Evolutionary conservation across 1,140 invertebrate genomes (phyloP), one percentile per base, ranked within the genome.

Genomic region (Lordiphosa mommai): DNA sequence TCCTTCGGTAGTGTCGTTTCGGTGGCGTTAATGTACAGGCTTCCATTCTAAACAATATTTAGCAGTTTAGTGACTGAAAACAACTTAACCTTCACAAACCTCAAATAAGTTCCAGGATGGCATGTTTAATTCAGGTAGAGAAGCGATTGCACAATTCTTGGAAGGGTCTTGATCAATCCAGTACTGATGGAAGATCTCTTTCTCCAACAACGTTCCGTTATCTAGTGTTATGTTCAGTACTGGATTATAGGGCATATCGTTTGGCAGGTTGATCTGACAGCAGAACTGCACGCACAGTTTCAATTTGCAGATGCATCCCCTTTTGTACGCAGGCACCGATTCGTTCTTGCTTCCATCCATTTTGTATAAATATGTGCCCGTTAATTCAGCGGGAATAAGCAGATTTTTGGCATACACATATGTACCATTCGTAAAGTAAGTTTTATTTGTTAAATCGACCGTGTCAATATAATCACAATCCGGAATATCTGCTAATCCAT

Each of bases 381-480:
- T 53, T 4, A 59, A n/a, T 5, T 66, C 20, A 4, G 60, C 20
- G 4, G 80, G 64, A 34, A 77, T 61, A 5, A 84, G 8, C 2
- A 74, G 9, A 5, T 40, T 27, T 1, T 72, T 46, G 29, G 6
- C 23, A 27, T 76, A 76, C 1, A 13, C 13, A 41, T 80, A 86
- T 0, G 73, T 65, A 23, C 79, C 73, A 43, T 85, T 70, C 0
- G 33, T 1, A 1, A 60, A 59, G 27, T 46, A 51, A 8, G n/a
- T 0, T 16, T 44, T 56, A 1, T 34, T 16, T 1, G 61, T 61
- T 9, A 85, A 30, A 23, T 64, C 46, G n/a, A 70, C 76, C 5
- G 79, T 85, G 41, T 85, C 72, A n/a, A 65, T 52, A 17, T 46
- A 85, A 9, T 53, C 30, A 14, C 80, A 86, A 10, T 36, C 38